Evolutionary conservation across 2,113 vertebrate genomes (phyloP).

Genomic region (Nothoprocta perdicaria): DNA sequence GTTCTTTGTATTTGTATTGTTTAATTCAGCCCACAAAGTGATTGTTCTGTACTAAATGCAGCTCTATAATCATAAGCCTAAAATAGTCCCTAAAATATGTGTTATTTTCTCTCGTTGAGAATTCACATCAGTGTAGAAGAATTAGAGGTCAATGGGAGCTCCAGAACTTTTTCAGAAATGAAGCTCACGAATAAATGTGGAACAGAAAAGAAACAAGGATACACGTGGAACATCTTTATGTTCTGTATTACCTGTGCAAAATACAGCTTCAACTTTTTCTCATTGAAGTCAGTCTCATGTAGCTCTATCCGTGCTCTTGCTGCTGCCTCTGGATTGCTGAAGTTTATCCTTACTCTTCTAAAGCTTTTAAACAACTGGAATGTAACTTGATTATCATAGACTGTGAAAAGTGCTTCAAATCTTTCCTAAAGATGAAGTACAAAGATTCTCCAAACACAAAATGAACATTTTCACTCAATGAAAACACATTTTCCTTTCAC

Average conservation of each 20-base stretch:
- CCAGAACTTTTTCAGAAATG: background rate
- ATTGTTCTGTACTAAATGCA: background rate
- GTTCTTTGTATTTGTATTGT: background rate
- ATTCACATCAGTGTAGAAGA: background rate
- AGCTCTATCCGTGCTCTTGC: constrained; percentile 94
- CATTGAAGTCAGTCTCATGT: constrained; percentile 91
- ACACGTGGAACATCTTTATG: accelerated
- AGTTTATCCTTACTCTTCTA: constrained; percentile 94
- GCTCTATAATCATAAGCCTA: background rate
- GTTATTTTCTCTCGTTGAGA: background rate
- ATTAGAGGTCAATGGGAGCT: background rate
- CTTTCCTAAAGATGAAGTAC: constrained; percentile 82
- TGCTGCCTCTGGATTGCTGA: constrained; percentile 92
- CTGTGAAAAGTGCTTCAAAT: constrained; percentile 91
- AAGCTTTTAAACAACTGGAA: constrained; percentile 98
- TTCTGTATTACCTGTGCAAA: constrained; percentile 88
- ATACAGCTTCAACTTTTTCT: constrained; percentile 92
- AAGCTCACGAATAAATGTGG: accelerated
- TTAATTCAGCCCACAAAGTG: background rate
- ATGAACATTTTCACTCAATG: background rate
- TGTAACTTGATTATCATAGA: constrained; percentile 89
- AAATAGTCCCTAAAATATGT: background rate
- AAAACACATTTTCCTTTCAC: background rate
- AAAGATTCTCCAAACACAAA: background rate
- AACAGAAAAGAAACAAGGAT: background rate